Evolutionary conservation across 1,140 invertebrate genomes (phyloP), one percentile per base, ranked within the genome.

Genomic region (Ips nitidus): DNA sequence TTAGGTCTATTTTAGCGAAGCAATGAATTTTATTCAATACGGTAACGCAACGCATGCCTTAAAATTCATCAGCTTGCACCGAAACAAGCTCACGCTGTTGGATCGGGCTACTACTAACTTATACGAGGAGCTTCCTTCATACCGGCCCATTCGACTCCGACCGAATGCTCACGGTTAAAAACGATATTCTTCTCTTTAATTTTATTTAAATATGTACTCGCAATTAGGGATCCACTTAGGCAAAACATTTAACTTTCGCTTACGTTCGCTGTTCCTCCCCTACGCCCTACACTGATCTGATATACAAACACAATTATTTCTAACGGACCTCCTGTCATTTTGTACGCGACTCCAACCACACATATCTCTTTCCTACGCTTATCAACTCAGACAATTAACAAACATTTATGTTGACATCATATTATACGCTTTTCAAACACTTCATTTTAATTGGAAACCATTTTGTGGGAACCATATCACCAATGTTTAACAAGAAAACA

Each of bases 141-240:
- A 66, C 60, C 63, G 69, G 62, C 63, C 69, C 62, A 66, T 66
- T 71, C 69, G 62, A 71, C 57, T 65, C 36, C 63, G 69, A 8
- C 69, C 69, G 69, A 71, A 65, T 71, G 60, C 56, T 65, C 56
- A 66, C 69, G 69, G 69, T 59, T 66, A 60, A 71, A 71, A 71
- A 71, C 69, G 69, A 71, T 71, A 66, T 71, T 66, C 69, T 71
- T 64, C 68, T 70, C 42, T 64, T 69, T 63, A 70, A 64, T 70
- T 70, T 64, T 64, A 64, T 70, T 70, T 71, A 71, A 71, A 66
- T 59, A 63, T 53, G 60, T 62, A 62, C 60, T 47, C 63, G 50
- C 66, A 68, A 68, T 68, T 68, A 61, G 56, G 56, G 66, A 53
- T 60, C 57, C 40, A 59, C 56, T 68, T 68, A 59, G 41, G 63